Base-by-base conservation (phyloP, 37 sponge, comb jelly and placozoan species). In the Amphimedon queenslandica region DNA sequence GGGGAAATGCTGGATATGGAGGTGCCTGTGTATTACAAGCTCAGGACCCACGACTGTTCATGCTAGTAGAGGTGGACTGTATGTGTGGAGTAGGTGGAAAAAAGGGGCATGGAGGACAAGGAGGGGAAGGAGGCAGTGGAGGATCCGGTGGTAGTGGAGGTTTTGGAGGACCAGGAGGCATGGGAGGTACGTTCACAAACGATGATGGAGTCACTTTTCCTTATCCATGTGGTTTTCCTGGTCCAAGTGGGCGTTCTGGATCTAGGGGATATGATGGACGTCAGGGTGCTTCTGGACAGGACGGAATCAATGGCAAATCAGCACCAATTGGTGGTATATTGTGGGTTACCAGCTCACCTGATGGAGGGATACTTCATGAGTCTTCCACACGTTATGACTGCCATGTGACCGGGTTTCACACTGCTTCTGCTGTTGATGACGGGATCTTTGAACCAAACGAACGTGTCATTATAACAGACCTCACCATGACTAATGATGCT, bases 391-490 rank as follows among this genome's bases (percentile, higher is more conserved):
- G 84, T 43, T 88, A 83, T 73, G 80, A 83, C 64, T 66, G 57
- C 1, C 38, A 84, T 27, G 69, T 89, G 18, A 65, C 38, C 4
- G 29, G 34, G 1, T 39, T 76, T 24, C 1, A 23, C 23, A 65
- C 75, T 56, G 72, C 57, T 23, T 77, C 81, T 41, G 84, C 67
- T 35, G 55, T 80, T 55, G 75, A 81, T 81, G 91, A 85, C 67
- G 86, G 82, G 4, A 77, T 90, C 20, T 84, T 90, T 81, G 86
- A 90, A 38, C 91, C 91, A 58, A 90, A 90, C 71, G 91, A 90
- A 51, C 58, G 77, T 39, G 75, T 90, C 35, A 35, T 66, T 24
- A 64, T 90, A 4, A 47, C 70, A 21, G 69, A 55, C n/a, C 63
- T 90, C 4, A n/a, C 24, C 2, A 36, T 81, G 1, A n/a, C 30